A percentile compares a stretch with the other conserved stretches of the same genome.
phyloP scores from a whole-genome alignment of 2,888 invertebrate species.

The Agonopterix alstromeriana region DNA sequence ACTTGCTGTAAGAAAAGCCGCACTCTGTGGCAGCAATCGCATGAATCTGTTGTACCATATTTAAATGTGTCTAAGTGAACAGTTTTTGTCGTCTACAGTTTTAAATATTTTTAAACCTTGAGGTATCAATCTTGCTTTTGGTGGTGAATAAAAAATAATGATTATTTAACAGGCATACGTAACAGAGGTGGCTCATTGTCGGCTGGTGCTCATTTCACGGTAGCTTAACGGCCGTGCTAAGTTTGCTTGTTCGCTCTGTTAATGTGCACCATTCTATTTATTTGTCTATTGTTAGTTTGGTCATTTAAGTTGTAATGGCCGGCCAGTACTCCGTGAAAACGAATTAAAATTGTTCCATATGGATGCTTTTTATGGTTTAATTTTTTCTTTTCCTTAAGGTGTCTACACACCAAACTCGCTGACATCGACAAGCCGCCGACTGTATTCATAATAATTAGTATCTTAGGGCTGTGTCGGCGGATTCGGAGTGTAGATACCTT shows the following conservation, averaged over 20 bases:
- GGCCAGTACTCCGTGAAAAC: not conserved
- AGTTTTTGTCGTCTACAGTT: no score
- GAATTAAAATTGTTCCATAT: not conserved
- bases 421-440: no score
- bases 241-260: conserved; percentile 17
- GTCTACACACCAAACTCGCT: no score
- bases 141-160: conserved; percentile 15
- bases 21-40: no score
- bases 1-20: not conserved
- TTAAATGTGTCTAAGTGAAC: no score
- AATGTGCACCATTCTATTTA: conserved; percentile 13
- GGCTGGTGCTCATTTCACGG: conserved; percentile 61
- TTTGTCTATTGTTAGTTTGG: not conserved
- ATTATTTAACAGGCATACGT: conserved; percentile 46
- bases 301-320: not conserved
- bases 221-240: conserved; percentile 40
- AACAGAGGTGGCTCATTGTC: conserved; percentile 50
- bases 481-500: no score
- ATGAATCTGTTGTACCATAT: no score
- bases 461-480: no score
- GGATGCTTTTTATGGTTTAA: not conserved
- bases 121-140: conserved; percentile 7
- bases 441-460: no score
- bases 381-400: not conserved
- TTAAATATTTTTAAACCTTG: conserved; percentile 12